phyloP scores from a whole-genome alignment of 2,888 invertebrate species.

The Trachelus stipa region DNA sequence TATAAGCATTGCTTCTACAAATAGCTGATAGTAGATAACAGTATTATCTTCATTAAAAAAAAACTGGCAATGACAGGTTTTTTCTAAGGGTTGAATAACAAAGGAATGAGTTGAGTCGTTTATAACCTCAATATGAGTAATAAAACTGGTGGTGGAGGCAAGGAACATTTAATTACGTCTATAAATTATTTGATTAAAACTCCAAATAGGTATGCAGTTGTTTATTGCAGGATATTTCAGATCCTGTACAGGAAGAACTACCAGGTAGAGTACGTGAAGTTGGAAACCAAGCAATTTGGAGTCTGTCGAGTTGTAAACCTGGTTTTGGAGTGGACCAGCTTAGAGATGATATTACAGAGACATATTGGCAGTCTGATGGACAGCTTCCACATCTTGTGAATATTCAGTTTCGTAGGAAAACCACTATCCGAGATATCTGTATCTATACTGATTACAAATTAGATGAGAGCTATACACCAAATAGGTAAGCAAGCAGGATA shows the following conservation, averaged over 20 bases:
- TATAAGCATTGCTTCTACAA: neutral
- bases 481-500: conserved; percentile 68
- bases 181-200: neutral
- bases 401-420: conserved; percentile 95
- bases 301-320: conserved; percentile 97
- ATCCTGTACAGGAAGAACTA: conserved; percentile 73
- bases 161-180: conserved; percentile 2
- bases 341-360: conserved; percentile 94
- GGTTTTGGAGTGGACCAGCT: conserved; percentile 98
- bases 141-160: conserved; percentile 42
- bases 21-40: neutral
- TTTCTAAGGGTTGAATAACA: neutral
- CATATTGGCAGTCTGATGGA: conserved; percentile 99
- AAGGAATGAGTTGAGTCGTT: neutral
- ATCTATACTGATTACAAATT: conserved; percentile 98
- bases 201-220: neutral
- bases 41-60: neutral
- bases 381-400: conserved; percentile 98
- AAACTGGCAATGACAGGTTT: neutral
- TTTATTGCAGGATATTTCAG: conserved; percentile 37
- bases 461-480: conserved; percentile 99
- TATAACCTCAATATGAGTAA: conserved; percentile 45
- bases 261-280: conserved; percentile 82
- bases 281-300: conserved; percentile 95
- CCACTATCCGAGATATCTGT: conserved; percentile 93